Evolutionary conservation across 1,140 invertebrate species (phyloP).

Genomic region (Vanessa atalanta): DNA sequence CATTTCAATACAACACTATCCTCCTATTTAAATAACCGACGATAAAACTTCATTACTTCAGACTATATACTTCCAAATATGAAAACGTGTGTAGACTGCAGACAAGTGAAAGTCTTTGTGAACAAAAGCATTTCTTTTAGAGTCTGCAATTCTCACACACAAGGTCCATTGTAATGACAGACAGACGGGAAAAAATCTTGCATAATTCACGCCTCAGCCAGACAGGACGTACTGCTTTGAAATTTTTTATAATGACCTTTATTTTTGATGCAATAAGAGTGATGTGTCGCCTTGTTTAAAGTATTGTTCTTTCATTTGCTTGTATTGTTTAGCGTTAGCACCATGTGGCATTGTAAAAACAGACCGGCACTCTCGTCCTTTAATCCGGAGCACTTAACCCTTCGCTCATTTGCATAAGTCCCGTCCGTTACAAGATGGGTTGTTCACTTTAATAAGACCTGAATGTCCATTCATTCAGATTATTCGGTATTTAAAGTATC

Average conservation of each 20-base stretch:
- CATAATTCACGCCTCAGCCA: conserved; percentile 31
- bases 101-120: conserved; percentile 36
- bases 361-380: conserved; percentile 43
- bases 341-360: conserved; percentile 54
- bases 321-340: conserved; percentile 36
- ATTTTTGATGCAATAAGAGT: background rate
- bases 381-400: conserved; percentile 53
- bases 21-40: background rate
- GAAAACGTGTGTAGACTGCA: conserved; percentile 24
- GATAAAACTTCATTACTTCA: conserved; percentile 7
- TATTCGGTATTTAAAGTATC: conserved; percentile 38
- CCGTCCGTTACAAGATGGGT: conserved; percentile 49
- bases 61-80: background rate
- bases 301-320: conserved; percentile 19
- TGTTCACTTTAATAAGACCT: conserved; percentile 49
- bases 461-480: conserved; percentile 41
- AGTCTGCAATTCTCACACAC: conserved; percentile 30
- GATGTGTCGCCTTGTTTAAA: conserved; percentile 5
- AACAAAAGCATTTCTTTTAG: conserved; percentile 37
- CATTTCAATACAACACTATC: background rate
- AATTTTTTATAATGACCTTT: conserved; percentile 23
- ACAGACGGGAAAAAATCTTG: conserved; percentile 31
- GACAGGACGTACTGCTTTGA: conserved; percentile 13
- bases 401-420: conserved; percentile 56
- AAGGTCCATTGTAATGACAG: conserved; percentile 36